A percentile compares a stretch with the other conserved stretches of the same genome.
phyloP scores from a whole-genome alignment of 2,113 vertebrate species.

The Piliocolobus tephrosceles region DNA sequence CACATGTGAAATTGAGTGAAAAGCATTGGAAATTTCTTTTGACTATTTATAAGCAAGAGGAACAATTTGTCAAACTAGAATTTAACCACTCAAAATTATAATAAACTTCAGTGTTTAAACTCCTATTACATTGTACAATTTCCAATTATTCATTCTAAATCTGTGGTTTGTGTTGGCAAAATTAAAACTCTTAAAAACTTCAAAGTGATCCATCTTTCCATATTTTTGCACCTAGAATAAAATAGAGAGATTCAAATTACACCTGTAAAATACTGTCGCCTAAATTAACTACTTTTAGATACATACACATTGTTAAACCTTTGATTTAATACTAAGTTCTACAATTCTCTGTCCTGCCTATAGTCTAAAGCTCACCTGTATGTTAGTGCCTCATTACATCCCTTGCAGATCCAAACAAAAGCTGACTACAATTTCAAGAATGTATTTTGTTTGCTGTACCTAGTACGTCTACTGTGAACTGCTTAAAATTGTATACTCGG shows the following conservation, averaged over 20 bases:
- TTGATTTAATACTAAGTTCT: conserved; percentile 32
- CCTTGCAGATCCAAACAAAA: not conserved
- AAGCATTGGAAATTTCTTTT: not conserved
- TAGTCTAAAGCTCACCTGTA: not conserved
- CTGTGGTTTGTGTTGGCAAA: not conserved
- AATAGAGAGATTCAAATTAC: not conserved
- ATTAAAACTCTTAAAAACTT: not conserved
- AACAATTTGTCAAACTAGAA: not conserved
- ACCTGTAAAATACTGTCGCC: not conserved
- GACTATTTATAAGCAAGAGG: not conserved
- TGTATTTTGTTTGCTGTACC: not conserved
- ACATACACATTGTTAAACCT: not conserved
- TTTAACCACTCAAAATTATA: not conserved
- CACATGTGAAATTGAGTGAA: not conserved
- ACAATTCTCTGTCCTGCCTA: not conserved
- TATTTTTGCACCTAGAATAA: not conserved
- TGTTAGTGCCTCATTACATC: not conserved
- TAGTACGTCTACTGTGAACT: not conserved
- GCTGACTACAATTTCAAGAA: not conserved
- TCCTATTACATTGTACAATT: not conserved
- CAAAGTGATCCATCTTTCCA: not conserved
- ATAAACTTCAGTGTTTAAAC: not conserved
- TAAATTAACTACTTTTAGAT: not conserved
- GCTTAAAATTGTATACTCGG: not conserved
- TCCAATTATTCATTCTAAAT: conserved; percentile 21